Evolutionary conservation across 2,888 invertebrate species (phyloP), one percentile per base, ranked within the genome.

Genomic region (Drosophila acutilabella): DNA sequence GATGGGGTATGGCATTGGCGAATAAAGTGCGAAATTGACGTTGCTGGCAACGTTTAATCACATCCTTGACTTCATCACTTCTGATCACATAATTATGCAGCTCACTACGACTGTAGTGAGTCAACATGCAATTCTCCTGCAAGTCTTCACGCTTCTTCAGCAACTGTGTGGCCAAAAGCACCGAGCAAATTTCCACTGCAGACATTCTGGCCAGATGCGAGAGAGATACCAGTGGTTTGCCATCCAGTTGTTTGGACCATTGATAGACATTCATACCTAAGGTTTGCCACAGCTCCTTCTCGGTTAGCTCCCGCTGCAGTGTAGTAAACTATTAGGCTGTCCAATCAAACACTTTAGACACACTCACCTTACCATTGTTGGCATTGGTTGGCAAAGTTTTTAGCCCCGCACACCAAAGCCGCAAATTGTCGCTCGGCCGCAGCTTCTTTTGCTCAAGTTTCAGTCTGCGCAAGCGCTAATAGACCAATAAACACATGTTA

Each of bases 161-260:
- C 18, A 67, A 33, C 16, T 67, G 66, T 1, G 51, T 51, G 2
- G 57, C 36, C 51, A 65, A 10, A 14, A 67, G 40, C 8, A 67
- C 18, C 18, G 41, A 36, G 18, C 62, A 42, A 30, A 70, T 4
- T 0, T 48, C 10, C 33, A 42, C n/a, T 4, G 30, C 42, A 5
- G n/a, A 23, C 70, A 70, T 38, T 5, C 7, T 16, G 3, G 10
- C 13, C 38, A 62, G 8, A 8, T 8, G 2, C 0, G 6, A 0
- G 1, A n/a, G 8, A 0, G 51, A 14, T 8, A 52, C 20, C 33
- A 54, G 18, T 0, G 48, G 38, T 20, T 40, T 23, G 0, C 59
- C 68, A 2, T 23, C 30, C 33, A 23, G 44, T 4, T 66, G 54
- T 4, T n/a, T 14, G 0, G 16, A 33, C 30, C 23, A 13, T 0